Base-by-base conservation (phyloP, 2,888 invertebrate genomes). In the Andricus quercusramuli region DNA sequence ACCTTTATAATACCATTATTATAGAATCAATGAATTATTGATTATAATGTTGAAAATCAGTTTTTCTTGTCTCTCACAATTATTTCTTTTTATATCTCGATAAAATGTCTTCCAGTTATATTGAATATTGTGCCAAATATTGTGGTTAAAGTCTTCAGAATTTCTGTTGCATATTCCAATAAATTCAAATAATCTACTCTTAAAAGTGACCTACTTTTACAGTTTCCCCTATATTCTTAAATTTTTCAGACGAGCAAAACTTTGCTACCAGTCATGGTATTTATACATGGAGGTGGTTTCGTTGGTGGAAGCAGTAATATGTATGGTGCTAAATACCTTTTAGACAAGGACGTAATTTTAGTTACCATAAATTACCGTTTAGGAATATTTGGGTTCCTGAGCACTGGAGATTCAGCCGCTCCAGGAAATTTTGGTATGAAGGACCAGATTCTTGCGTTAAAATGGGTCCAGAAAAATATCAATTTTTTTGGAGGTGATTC, bases 381-480 rank as follows among this genome's bases (percentile, higher is more conserved):
- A 8, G 68, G 68, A 68, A 68, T 68, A 11, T 47, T 68, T n/a
- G 68, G 68, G 0, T 68, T 68, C 6, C 5, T 68, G 66, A 85
- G 84, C 70, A 87, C 87, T 1, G 85, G 86, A n/a, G 85, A 87
- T 77, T 68, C 76, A 29, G 56, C 78, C 13, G 84, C 85, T 15
- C 78, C 83, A 3, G 83, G 83, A 3, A 84, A 84, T 76, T 81
- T 78, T 59, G 83, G 83, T 9, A 59, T 84, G 22, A 84, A 84
- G 59, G 83, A 84, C 74, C 83, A 82, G 68, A 79, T 82, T 1
- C 51, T 81, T 47, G 83, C 83, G 5, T 56, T 84, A 6, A 44
- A 68, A 32, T 84, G 83, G 83, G 76, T 84, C 11, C 77, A 82
- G 68, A 1, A 44, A 20, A 81, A 82, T 51, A 84, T 84, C 20